Evolutionary conservation across 2,113 vertebrate genomes (phyloP).

Genomic region (Laterallus jamaicensis): DNA sequence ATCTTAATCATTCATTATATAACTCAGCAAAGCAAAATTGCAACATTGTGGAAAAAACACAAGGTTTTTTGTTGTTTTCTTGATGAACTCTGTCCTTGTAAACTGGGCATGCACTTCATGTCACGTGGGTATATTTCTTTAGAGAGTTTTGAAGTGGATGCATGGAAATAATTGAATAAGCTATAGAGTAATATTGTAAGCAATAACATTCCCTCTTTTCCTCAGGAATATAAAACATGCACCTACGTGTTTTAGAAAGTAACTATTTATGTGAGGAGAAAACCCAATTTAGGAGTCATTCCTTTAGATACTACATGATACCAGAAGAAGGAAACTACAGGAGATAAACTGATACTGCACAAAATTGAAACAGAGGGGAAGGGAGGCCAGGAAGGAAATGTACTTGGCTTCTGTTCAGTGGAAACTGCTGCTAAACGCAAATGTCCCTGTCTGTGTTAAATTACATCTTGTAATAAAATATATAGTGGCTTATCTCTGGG

Average conservation of each 20-base stretch:
- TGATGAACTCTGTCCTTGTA: background rate
- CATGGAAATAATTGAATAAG: background rate
- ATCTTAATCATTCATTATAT: background rate
- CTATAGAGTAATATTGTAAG: background rate
- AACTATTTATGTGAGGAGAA: background rate
- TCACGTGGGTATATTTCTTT: background rate
- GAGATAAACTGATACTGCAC: background rate
- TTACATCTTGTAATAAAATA: conserved; percentile 24
- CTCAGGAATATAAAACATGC: background rate
- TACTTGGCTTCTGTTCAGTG: conserved; percentile 19
- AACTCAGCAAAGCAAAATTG: background rate
- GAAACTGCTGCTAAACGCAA: background rate
- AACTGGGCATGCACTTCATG: background rate
- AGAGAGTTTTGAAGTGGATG: background rate
- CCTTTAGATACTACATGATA: background rate
- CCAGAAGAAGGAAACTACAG: background rate
- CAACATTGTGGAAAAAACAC: background rate
- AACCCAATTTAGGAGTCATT: background rate
- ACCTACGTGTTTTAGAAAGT: background rate
- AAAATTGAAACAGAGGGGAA: conserved; percentile 2
- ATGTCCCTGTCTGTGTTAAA: background rate
- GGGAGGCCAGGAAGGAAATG: conserved; percentile 24
- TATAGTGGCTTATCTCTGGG: background rate
- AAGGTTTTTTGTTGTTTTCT: background rate
- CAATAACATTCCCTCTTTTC: background rate